Evolutionary conservation across 2,888 invertebrate genomes (phyloP), one percentile per base, ranked within the genome.

Genomic region (Rhagophthalmus giganteus): DNA sequence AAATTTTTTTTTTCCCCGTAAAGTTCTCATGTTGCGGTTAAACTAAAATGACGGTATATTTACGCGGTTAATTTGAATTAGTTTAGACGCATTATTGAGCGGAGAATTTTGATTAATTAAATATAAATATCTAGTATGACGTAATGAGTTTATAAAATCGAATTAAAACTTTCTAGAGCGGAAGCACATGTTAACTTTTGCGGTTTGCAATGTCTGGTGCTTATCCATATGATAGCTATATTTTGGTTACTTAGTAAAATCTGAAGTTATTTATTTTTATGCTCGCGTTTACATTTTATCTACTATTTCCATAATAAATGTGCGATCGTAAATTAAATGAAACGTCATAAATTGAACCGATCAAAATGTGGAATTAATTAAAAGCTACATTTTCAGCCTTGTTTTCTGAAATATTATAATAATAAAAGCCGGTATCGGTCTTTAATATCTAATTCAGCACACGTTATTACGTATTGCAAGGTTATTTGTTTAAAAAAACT

Each of bases 371-470:
- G 35, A 44, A 35, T 44, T 44, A 44, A 44, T 44, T 44, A 44
- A 33, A 10, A 15, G 24, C 9, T 31, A 41, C 39, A 10, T 39
- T 30, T 39, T 26, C 39, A 39, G 39, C 41, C 41, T 41, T 40
- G 40, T 40, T 40, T 42, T 44, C 24, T 28, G 15, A 35, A 44
- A 35, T 13, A 44, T 32, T 26, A 30, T 20, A 20, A 44, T 30
- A 35, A 35, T 35, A 28, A 35, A 24, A 32, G 25, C 14, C 4
- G 20, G 28, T 44, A 44, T 44, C 44, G 15, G 14, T 13, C 32
- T 31, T 24, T 49, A 40, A 40, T 40, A 49, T 49, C 41, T 41
- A 41, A 49, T 48, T 48, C 40, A 34, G 40, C 16, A 39, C 47
- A 49, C 41, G 41, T 49, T 28, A 35, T 44, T 35, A 34, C 20